Conservation (phyloP, 2,113 vertebrate species). For the Saccopteryx leptura region DNA sequence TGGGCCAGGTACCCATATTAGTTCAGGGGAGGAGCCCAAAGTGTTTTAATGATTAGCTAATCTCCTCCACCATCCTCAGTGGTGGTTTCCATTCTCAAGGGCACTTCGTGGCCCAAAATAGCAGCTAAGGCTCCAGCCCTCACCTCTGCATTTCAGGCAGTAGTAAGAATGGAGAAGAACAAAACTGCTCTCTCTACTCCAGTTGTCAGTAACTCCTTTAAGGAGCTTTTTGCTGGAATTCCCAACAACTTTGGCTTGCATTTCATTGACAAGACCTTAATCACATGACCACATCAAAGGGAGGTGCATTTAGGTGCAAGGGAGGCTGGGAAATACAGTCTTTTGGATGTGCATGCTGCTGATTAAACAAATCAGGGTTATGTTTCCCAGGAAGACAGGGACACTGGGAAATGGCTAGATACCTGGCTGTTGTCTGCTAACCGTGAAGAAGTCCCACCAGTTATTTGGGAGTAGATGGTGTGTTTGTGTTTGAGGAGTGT, state of each 20-base stretch:
- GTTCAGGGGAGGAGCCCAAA: background rate
- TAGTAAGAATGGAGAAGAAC: background rate
- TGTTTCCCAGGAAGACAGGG: background rate
- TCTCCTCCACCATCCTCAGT: background rate
- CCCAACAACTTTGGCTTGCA: background rate
- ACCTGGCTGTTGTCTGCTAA: background rate
- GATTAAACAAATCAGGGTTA: background rate
- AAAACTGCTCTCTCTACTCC: background rate
- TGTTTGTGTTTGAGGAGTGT: background rate
- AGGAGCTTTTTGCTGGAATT: background rate
- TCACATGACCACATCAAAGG: background rate
- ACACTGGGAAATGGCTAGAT: accelerated
- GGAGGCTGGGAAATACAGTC: background rate
- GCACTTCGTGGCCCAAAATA: background rate
- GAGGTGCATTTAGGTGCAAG: background rate
- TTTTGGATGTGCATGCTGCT: background rate
- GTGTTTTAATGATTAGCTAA: background rate
- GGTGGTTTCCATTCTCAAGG: background rate
- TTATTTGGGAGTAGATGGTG: background rate
- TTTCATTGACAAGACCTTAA: background rate
- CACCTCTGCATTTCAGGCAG: background rate
- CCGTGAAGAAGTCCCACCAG: background rate
- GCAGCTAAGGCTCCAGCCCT: background rate
- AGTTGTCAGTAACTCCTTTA: background rate
- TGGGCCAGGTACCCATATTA: background rate